Evolutionary conservation across 2,113 vertebrate genomes (phyloP), one percentile per base, ranked within the genome.

Genomic region (Nematolebias whitei): DNA sequence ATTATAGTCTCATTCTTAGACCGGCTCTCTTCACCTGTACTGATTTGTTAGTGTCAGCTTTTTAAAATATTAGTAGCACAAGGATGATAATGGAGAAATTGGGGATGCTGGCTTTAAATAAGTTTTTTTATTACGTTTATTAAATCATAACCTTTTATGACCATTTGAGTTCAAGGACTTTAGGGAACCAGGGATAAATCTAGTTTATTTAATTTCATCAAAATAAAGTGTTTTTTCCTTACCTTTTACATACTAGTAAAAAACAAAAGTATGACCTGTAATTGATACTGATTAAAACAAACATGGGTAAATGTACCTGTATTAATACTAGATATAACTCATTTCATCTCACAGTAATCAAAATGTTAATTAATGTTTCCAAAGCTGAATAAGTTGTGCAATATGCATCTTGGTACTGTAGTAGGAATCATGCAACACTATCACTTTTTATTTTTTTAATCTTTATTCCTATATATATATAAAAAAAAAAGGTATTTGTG

Each of bases 1-100:
- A 45, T 19, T n/a, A 10, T 5, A 19, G 43, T 45, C 18, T 45
- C 2, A 19, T 19, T 20, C 44, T 47, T 1, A 47, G 2, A 11
- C 51, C 51, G 38, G 40, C 7, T 35, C 12, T 65, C 54, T 29
- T 54, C 12, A 54, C 23, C 19, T 61, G 20, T 3, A 38, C 26
- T 18, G 53, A 2, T 18, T 22, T n/a, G 35, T 38, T 44, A 35
- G 66, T 12, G 32, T 35, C 32, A 35, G 10, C 35, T 38, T 8
- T 32, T 45, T 19, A 41, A n/a, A n/a, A n/a, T 52, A n/a, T 35
- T 44, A 61, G 20, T 26, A 47, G 40, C 22, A 39, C 53, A 53
- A 45, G 35, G 43, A 48, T 22, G 4, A 63, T 54, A 44, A 61
- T 20, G 24, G 26, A 44, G 47, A 39, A 35, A 18, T 16, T 0